A percentile compares a stretch with the other conserved stretches of the same genome.
Conservation (phyloP, 2,113 vertebrate genomes). For the Percopsis transmontana region DNA sequence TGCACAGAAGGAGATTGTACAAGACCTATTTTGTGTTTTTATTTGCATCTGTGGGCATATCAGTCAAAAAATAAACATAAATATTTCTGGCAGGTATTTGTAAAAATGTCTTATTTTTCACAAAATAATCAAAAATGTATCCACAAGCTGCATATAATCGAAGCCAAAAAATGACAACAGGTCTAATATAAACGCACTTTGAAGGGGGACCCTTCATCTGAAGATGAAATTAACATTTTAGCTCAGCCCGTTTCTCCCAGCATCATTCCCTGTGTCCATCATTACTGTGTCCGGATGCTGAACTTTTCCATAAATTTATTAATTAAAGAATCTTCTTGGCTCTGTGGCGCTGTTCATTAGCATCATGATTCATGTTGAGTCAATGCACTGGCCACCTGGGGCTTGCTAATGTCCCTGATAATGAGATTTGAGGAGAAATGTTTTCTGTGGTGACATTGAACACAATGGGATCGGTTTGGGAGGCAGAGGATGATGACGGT, state of each 20-base stretch:
- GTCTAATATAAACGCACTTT: too few relatives aligned
- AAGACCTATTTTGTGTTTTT: too few relatives aligned
- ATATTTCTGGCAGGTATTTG: too few relatives aligned
- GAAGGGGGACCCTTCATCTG: not conserved
- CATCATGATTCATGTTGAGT: conserved; percentile 60
- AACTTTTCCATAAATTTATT: conserved; percentile 26
- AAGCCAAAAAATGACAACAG: too few relatives aligned
- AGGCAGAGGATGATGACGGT: conserved; percentile 10
- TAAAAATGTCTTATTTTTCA: too few relatives aligned
- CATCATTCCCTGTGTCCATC: not conserved
- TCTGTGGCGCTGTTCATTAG: conserved; percentile 53
- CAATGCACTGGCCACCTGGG: conserved; percentile 27
- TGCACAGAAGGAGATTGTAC: too few relatives aligned
- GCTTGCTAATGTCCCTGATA: conserved; percentile 48
- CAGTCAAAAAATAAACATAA: too few relatives aligned
- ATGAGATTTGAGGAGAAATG: conserved; percentile 49
- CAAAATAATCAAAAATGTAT: too few relatives aligned
- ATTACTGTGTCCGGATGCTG: conserved; percentile 7
- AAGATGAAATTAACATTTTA: conserved; percentile 1
- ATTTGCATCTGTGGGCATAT: too few relatives aligned
- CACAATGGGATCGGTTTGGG: conserved; percentile 11
- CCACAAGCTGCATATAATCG: too few relatives aligned
- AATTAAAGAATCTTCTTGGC: conserved; percentile 30
- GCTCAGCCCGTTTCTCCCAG: not conserved
- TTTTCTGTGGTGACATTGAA: conserved; percentile 28